Conservation (phyloP, 30 jellyfish, hydroid and myxozoan species). For the Aurelia sp. region DNA sequence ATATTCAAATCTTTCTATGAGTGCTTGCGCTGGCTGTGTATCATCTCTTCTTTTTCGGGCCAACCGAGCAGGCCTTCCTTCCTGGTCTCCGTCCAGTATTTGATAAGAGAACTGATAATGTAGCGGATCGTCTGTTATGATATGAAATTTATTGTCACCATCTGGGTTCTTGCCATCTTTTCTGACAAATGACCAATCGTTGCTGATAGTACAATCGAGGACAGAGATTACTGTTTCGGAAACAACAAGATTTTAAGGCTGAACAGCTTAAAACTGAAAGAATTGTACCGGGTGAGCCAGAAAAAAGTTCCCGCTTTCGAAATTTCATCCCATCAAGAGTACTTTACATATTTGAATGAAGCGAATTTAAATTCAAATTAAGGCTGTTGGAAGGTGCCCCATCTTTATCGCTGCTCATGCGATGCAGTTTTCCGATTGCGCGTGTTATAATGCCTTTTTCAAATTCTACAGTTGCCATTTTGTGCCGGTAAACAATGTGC, state of each 20-base stretch:
- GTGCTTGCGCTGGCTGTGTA: constrained; percentile 32
- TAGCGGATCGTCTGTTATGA: constrained; percentile 73
- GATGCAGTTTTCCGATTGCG: too few relatives aligned
- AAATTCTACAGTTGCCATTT: too few relatives aligned
- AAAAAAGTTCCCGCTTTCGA: too few relatives aligned
- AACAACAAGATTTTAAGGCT: neutral
- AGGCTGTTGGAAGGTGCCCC: too few relatives aligned
- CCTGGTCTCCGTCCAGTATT: constrained; percentile 88
- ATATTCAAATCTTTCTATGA: constrained; percentile 2
- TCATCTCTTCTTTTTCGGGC: neutral
- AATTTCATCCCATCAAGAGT: too few relatives aligned
- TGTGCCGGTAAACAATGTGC: too few relatives aligned
- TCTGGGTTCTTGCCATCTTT: too few relatives aligned
- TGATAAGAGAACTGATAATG: constrained; percentile 84
- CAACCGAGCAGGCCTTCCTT: constrained; percentile 74
- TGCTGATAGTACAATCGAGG: constrained; percentile 72
- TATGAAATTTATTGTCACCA: constrained; percentile 6
- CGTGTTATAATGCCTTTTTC: too few relatives aligned
- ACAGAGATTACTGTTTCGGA: constrained; percentile 91
- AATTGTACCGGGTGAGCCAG: too few relatives aligned
- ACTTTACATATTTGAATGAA: too few relatives aligned
- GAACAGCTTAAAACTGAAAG: neutral
- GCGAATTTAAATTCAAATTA: too few relatives aligned
- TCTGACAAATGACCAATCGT: neutral
- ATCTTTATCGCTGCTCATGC: too few relatives aligned